phyloP scores from a whole-genome alignment of 2,888 invertebrate genomes.

The Cynaeus angustus region DNA sequence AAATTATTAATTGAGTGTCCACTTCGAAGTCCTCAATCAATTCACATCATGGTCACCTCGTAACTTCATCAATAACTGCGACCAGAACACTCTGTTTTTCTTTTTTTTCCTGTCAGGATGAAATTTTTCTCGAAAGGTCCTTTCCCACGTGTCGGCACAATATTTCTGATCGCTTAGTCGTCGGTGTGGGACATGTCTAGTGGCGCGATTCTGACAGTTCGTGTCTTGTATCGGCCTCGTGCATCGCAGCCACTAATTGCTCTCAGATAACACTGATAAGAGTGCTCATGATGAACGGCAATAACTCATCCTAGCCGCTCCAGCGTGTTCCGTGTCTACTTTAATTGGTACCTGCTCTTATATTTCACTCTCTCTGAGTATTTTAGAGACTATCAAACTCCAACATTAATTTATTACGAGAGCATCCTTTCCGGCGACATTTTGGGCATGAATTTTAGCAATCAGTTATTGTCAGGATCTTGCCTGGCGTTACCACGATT shows the following conservation, averaged over 20 bases:
- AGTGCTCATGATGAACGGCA: slow-evolving; percentile 62
- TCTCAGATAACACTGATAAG: slow-evolving; percentile 66
- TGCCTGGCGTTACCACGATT: slow-evolving; percentile 13
- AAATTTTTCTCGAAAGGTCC: slow-evolving; percentile 15
- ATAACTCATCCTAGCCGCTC: slow-evolving; percentile 62
- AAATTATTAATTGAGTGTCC: slow-evolving; percentile 26
- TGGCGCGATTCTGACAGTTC: slow-evolving; percentile 65
- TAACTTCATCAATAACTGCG: slow-evolving; percentile 28
- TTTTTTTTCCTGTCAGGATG: slow-evolving; percentile 13
- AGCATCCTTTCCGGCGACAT: slow-evolving; percentile 23
- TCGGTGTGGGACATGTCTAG: slow-evolving; percentile 54
- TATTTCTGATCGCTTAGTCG: slow-evolving; percentile 17
- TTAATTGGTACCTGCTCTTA: slow-evolving; percentile 62
- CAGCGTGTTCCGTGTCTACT: slow-evolving; percentile 60
- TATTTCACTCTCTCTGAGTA: slow-evolving; percentile 54
- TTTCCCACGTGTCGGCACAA: slow-evolving; percentile 38
- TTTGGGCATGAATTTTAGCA: slow-evolving; percentile 36
- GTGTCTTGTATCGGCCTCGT: slow-evolving; percentile 64
- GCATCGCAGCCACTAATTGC: slow-evolving; percentile 66
- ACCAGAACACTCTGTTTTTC: neutral
- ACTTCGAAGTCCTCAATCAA: slow-evolving; percentile 14
- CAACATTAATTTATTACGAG: slow-evolving; percentile 47
- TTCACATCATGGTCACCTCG: slow-evolving; percentile 19
- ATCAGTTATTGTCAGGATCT: slow-evolving; percentile 42
- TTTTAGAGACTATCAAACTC: slow-evolving; percentile 46